These are phyloP conservation scores for Erithacus rubecula DNA, from an alignment of 2,797 vertebrate species.

Conservation along the genomic window DNA sequence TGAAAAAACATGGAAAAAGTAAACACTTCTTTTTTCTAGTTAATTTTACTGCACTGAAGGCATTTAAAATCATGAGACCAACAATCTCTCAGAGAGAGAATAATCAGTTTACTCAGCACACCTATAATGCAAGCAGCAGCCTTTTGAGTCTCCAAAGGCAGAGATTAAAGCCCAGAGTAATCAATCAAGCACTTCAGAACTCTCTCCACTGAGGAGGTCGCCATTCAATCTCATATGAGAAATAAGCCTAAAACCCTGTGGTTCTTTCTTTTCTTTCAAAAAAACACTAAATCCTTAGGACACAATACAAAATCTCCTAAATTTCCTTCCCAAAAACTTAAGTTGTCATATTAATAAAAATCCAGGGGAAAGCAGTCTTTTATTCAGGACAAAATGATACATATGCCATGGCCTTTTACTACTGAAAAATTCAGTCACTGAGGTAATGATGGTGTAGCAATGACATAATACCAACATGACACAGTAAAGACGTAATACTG, in stretches of 20 bases:
- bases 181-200: neutral
- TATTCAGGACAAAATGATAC: neutral
- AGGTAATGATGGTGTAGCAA: neutral
- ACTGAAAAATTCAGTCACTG: neutral
- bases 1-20: neutral
- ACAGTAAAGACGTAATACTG: neutral
- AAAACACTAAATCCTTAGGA: neutral
- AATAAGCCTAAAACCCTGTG: neutral
- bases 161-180: neutral
- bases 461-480: neutral
- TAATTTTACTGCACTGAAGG: neutral
- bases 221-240: neutral
- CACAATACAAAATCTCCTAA: neutral
- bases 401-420: neutral
- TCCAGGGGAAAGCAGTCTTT: neutral
- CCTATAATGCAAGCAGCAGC: neutral
- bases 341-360: neutral
- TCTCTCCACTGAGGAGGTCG: neutral
- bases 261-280: neutral
- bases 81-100: neutral
- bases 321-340: neutral
- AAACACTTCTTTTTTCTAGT: neutral
- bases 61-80: neutral
- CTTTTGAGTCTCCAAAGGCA: neutral
- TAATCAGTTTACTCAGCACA: neutral